These are phyloP conservation scores for Thaleichthys pacificus DNA, from an alignment of 2,797 vertebrate species.

Conservation along the genomic window DNA sequence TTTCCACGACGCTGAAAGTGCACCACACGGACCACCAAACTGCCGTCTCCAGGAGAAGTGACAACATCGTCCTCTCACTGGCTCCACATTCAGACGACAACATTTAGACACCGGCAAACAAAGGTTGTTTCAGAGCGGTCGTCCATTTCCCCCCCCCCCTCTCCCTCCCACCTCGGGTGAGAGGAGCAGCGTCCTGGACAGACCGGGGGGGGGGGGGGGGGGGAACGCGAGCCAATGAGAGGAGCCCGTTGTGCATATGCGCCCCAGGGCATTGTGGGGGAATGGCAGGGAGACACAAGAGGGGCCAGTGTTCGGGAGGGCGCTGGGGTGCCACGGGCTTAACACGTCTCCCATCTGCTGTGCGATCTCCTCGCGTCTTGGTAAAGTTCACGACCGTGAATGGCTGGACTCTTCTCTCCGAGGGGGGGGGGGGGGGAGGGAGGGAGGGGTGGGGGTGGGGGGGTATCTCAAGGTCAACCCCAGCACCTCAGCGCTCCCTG, in stretches of 20 bases:
- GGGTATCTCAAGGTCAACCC: slow-evolving; percentile 57
- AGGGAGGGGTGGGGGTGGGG: neutral
- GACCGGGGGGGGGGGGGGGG: slow-evolving; percentile 28
- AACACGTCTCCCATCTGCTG: slow-evolving; percentile 74
- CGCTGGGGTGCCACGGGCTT: slow-evolving; percentile 66
- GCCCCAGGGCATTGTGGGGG: slow-evolving; percentile 60
- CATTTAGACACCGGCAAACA: slow-evolving; percentile 63
- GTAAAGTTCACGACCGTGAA: slow-evolving; percentile 63
- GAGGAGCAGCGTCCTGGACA: slow-evolving; percentile 57
- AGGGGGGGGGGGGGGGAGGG: neutral
- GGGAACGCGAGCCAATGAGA: slow-evolving; percentile 67
- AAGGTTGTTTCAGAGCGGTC: slow-evolving; percentile 70
- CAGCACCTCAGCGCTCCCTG: slow-evolving; percentile 46
- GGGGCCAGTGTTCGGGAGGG: slow-evolving; percentile 68
- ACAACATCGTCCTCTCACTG: slow-evolving; percentile 4
- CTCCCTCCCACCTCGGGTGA: slow-evolving; percentile 65
- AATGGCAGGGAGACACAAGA: slow-evolving; percentile 73
- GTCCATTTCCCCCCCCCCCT: slow-evolving; percentile 68
- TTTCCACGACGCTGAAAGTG: too few relatives aligned
- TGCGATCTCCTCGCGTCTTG: slow-evolving; percentile 60
- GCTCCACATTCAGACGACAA: slow-evolving; percentile 32
- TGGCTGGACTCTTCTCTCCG: slow-evolving; percentile 55
- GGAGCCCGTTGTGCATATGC: slow-evolving; percentile 68
- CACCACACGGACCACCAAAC: neutral
- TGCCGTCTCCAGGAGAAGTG: neutral